Base-by-base conservation (phyloP, 2,113 vertebrate species). In the Heliornis fulica region DNA sequence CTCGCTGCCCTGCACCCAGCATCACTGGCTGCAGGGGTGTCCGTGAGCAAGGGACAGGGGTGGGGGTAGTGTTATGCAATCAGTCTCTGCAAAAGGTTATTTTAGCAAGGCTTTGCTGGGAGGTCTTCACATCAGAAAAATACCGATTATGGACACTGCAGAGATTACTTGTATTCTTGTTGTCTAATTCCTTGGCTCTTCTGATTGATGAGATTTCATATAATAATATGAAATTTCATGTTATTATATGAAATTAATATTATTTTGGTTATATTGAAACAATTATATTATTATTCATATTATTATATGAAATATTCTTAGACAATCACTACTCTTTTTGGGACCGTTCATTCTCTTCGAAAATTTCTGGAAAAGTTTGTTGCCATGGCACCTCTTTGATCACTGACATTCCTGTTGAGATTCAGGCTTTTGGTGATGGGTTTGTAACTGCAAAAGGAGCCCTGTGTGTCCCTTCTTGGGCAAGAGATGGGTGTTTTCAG, bases 11-110 rank as follows among this genome's bases (percentile, higher is more conserved):
- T 68, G 45, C 0, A 4, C 26, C 5, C 14, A 21, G 38, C 45
- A 9, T 2, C 22, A 34, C 20, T 0, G 1, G 45, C 25, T 3
- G 1, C 61, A 51, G 56, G 59, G 31, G 18, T 20, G 31, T n/a
- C 64, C 1, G 53, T 31, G 20, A 56, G 46, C 18, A 51, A 66
- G 60, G 79, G 56, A 13, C 36, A 50, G n/a, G 43, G 63, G 46
- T 22, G 21, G 15, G 13, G 10, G 18, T n/a, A n/a, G n/a, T n/a
- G 7, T 77, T 74, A 69, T 69, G 60, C 26, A 68, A 75, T 80
- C 29, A 34, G 22, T n/a, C 50, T 57, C 20, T 31, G 25, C 61
- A 61, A 61, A 60, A 68, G 23, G 15, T 53, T 64, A 29, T n/a
- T 59, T 59, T 31, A 64, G 29, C 34, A 71, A 57, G n/a, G 25